Evolutionary conservation across 2,888 invertebrate genomes (phyloP), one percentile per base, ranked within the genome.

Genomic region (Caenorhabditis zanzibari): DNA sequence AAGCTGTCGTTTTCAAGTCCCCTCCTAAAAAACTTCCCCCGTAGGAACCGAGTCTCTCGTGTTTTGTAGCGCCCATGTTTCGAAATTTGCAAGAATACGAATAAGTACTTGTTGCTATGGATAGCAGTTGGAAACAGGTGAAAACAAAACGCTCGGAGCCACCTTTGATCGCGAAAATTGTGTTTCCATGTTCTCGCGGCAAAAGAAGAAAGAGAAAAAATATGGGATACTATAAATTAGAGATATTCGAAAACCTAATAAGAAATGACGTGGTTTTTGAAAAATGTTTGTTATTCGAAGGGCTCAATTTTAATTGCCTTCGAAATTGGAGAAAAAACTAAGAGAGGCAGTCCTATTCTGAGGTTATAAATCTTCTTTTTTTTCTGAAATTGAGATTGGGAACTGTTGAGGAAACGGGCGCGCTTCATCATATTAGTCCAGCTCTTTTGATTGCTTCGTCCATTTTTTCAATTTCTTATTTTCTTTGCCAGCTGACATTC

Each of bases 101-200:
- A 44, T 38, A 58, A 76, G 69, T 77, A 69, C 63, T 24, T 32
- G 77, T 77, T 77, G 63, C 44, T 35, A 77, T 77, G 77, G 63
- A 28, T 61, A 41, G 38, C 49, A 16, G 35, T 22, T 68, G 61
- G 61, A 69, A 71, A 69, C 77, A 71, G 52, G 59, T 77, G 68
- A 49, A 77, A 52, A 5, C 24, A n/a, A 4, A 9, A 9, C 19
- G 6, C n/a, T 41, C 47, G n/a, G 54, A 66, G 61, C 58, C 26
- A 47, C 66, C 59, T 69, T 75, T 75, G 75, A 32, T 49, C 59
- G 52, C 52, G 35, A 2, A 41, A 41, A 44, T 61, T 61, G 7
- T 64, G 47, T 47, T 47, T 64, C 19, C 26, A 26, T 6, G 63
- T 63, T 44, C 32, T 32, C 35, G n/a, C 16, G n/a, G 32, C 19